phyloP scores from a whole-genome alignment of 2,113 vertebrate species.

The Mastomys coucha region DNA sequence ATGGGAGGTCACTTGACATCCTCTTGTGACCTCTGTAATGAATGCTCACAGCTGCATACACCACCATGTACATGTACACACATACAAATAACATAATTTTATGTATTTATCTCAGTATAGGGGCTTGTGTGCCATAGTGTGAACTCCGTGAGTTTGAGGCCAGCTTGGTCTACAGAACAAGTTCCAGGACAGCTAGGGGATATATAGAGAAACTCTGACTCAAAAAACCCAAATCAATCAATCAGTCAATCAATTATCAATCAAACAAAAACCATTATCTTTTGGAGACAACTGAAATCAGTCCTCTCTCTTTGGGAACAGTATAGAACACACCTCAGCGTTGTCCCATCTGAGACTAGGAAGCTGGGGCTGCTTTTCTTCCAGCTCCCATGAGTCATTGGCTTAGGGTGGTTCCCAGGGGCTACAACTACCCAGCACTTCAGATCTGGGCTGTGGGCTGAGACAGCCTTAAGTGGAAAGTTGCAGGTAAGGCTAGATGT shows the following conservation, averaged over 20 bases:
- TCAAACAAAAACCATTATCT: background rate
- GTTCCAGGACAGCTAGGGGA: no score
- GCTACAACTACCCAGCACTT: background rate
- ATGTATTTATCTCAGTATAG: background rate
- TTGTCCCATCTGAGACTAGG: background rate
- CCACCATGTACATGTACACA: background rate
- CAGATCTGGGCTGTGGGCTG: background rate
- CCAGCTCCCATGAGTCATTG: background rate
- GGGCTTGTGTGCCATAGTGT: background rate
- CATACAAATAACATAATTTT: background rate
- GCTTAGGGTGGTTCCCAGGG: background rate
- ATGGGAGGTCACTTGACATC: background rate
- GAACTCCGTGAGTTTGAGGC: no score
- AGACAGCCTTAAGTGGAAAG: background rate
- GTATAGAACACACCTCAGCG: background rate
- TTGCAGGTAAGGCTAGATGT: background rate
- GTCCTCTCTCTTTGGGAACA: background rate
- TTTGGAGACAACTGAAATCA: background rate
- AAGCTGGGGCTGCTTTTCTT: background rate
- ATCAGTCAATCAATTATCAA: no score
- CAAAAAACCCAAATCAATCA: no score
- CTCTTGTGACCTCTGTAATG: background rate
- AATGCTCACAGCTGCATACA: background rate
- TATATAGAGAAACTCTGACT: no score
- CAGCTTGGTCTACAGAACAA: no score